Evolutionary conservation across 2,113 vertebrate genomes (phyloP), one percentile per base, ranked within the genome.

Genomic region (Sphyrna mokarran): DNA sequence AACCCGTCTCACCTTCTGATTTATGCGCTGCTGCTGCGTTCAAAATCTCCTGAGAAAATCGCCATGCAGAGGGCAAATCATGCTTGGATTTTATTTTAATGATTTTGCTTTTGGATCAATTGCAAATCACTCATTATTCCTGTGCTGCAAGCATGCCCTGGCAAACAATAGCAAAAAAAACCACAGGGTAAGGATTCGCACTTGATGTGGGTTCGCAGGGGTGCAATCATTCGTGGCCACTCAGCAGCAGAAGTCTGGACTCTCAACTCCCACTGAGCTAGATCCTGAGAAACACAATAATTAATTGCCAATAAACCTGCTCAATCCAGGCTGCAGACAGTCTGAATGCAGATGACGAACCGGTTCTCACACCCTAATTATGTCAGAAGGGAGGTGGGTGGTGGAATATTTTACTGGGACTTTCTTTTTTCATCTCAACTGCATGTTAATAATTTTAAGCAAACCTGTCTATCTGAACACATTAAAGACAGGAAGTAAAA

Each of bases 301-400:
- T 16, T 37, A 93, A 66, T 93, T 68, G 61, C 89, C n/a, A n/a
- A 16, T 91, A 90, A 90, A 90, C n/a, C 87, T 90, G 40, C 43
- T 87, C 26, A 61, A 83, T 16, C 40, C 37, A 22, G 37, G 18
- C 37, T 83, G 80, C 14, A 37, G 78, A 40, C 16, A 80, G 76
- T 63, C 87, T 63, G 87, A 90, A 90, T 63, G 54, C 29, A n/a
- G 26, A 37, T 37, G 58, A 66, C 29, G 63, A 29, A 91, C 26
- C 29, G 6, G 89, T 63, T 4, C 58, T n/a, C 58, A 91, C 58
- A 91, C 29, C n/a, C 58, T 20, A n/a, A 63, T 20, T 91, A 63
- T 63, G 13, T 91, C 9, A 26, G 58, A 16, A 20, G 33, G 11
- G 6, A 58, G 33, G 89, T 1, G 72, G 29, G 29, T 33, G 23